Percentiles rank a stretch among this genome's conserved stretches.
Conservation (phyloP, 2,113 vertebrate genomes). For the Formicarius rufipectus region DNA sequence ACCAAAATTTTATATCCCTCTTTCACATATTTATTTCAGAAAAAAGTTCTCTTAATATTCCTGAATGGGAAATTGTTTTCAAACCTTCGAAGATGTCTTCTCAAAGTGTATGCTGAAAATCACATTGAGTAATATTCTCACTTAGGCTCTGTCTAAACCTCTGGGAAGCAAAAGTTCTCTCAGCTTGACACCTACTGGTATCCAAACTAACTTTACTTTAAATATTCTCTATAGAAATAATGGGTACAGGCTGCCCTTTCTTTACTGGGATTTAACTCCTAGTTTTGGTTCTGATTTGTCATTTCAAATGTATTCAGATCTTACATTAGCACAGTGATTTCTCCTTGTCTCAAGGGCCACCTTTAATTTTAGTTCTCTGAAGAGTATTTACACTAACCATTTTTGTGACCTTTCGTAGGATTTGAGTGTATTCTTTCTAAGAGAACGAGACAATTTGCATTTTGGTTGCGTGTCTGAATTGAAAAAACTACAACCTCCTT, state of each 20-base stretch:
- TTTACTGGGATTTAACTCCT: background rate
- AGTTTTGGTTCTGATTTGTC: background rate
- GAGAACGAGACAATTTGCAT: background rate
- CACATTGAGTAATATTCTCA: background rate
- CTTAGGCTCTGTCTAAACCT: background rate
- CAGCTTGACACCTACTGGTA: background rate
- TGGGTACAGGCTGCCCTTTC: background rate
- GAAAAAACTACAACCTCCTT: background rate
- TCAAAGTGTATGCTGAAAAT: background rate
- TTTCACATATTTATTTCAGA: background rate
- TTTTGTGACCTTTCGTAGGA: background rate
- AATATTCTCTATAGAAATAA: background rate
- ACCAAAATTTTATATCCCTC: background rate
- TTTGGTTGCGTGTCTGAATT: background rate
- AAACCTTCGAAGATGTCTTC: background rate
- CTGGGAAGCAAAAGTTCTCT: background rate
- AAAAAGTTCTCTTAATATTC: background rate
- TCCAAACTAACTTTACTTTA: background rate
- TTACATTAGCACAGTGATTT: background rate
- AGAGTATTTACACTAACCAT: background rate
- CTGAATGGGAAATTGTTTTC: background rate
- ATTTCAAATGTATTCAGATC: background rate
- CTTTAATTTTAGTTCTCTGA: background rate
- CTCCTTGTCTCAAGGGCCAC: background rate
- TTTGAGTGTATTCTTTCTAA: background rate